Evolutionary conservation across 1,140 invertebrate genomes (phyloP).

Genomic region (Matsumurasca onukii): DNA sequence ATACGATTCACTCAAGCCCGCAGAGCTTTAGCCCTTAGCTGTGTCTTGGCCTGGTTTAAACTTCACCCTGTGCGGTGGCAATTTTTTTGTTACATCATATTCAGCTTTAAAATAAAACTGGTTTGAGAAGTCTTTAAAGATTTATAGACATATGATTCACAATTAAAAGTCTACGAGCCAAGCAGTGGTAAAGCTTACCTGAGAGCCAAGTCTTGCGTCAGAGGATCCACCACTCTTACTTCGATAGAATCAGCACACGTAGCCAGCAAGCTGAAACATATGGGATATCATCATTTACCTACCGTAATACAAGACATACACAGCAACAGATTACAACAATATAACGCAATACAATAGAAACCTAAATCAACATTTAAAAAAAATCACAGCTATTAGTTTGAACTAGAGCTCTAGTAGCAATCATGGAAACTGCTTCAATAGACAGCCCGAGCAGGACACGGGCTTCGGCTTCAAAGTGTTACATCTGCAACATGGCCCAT

Average conservation of each 20-base stretch:
- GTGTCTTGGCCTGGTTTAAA: background rate
- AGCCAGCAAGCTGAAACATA: slow-evolving; percentile 36
- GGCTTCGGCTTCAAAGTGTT: too few relatives aligned
- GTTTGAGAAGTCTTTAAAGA: background rate
- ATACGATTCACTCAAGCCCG: too few relatives aligned
- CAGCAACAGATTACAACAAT: background rate
- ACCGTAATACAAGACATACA: background rate
- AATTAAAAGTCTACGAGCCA: background rate
- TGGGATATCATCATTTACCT: background rate
- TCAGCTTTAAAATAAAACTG: background rate
- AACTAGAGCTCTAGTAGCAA: background rate
- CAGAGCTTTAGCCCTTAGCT: too few relatives aligned
- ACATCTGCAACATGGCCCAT: too few relatives aligned
- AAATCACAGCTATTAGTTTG: background rate
- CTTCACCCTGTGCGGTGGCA: background rate
- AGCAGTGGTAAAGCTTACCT: slow-evolving; percentile 4
- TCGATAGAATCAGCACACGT: slow-evolving; percentile 35
- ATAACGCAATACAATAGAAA: background rate
- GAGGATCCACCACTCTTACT: slow-evolving; percentile 37
- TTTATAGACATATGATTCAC: background rate
- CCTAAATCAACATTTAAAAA: background rate
- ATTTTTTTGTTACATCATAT: background rate
- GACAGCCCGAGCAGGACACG: too few relatives aligned
- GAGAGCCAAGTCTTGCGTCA: background rate
- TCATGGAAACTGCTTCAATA: too few relatives aligned